Conservation (phyloP, 2,888 invertebrate genomes). For the Ommatoiulus sabulosus region DNA sequence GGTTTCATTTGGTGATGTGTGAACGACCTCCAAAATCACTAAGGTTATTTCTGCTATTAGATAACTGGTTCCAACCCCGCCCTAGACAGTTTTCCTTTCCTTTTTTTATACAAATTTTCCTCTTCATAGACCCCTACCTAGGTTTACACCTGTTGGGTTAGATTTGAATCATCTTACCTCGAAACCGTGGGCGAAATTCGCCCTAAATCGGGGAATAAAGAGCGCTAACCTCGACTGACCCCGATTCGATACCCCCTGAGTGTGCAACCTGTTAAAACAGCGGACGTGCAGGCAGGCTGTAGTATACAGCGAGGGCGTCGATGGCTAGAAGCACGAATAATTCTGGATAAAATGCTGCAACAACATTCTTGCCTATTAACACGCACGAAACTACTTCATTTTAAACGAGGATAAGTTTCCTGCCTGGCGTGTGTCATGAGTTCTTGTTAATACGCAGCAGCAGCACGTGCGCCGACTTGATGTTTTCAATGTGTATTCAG, state of each 20-base stretch:
- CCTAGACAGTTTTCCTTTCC: not conserved
- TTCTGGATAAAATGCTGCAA: not conserved
- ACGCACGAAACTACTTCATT: not conserved
- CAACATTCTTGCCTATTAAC: not conserved
- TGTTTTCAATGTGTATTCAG: conserved; percentile 39
- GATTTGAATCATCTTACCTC: not conserved
- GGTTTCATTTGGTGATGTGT: not conserved
- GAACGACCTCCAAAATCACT: not conserved
- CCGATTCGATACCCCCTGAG: conserved; percentile 10
- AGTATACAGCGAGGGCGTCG: not conserved
- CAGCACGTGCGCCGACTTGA: conserved; percentile 6
- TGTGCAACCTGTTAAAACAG: not conserved
- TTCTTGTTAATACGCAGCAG: not conserved
- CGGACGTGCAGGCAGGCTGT: not conserved
- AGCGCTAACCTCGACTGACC: conserved; percentile 24
- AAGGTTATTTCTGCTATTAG: not conserved
- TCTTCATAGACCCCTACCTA: not conserved
- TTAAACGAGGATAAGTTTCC: not conserved
- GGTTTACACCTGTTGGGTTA: not conserved
- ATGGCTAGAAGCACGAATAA: not conserved
- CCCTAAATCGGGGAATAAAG: conserved; percentile 10
- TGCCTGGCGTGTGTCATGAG: not conserved
- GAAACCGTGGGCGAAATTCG: conserved; percentile 11
- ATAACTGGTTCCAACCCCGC: not conserved
- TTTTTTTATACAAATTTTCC: not conserved